Percentiles rank a stretch among this genome's conserved stretches.
These are phyloP conservation scores for Prinia subflava DNA, from an alignment of 2,113 vertebrate genomes.

Conservation along the genomic window DNA sequence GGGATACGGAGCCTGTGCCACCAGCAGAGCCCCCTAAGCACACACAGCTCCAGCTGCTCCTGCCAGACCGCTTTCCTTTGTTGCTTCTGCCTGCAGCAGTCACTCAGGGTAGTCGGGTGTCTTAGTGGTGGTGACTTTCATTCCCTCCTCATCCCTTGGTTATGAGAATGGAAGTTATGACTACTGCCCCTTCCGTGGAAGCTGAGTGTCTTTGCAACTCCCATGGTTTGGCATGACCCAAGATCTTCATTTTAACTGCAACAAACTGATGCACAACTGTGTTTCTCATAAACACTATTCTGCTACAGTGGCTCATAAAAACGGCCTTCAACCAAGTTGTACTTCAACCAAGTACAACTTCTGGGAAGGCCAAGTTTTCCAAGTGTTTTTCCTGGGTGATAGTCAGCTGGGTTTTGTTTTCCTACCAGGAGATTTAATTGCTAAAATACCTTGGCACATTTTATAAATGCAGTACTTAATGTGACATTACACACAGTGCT, in stretches of 20 bases:
- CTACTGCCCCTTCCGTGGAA: background rate
- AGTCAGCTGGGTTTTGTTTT: background rate
- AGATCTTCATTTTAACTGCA: background rate
- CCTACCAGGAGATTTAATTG: background rate
- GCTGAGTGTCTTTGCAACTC: background rate
- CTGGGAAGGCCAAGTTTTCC: background rate
- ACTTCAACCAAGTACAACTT: background rate
- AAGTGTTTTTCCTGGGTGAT: background rate
- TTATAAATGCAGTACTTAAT: background rate
- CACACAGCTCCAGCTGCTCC: background rate
- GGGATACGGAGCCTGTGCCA: background rate
- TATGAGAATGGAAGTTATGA: background rate
- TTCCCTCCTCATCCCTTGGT: background rate
- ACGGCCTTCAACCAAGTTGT: background rate
- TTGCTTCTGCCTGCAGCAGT: background rate
- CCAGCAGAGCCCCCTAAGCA: background rate
- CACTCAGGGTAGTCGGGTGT: background rate
- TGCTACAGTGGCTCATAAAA: background rate
- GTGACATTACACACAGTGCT: background rate
- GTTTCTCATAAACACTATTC: background rate
- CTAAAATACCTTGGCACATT: background rate
- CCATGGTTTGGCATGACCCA: rapidly evolving
- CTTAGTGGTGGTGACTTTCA: background rate
- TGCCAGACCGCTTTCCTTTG: background rate
- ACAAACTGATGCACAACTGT: background rate